Conservation (phyloP, 2,797 vertebrate species). For the Oreortyx pictus region DNA sequence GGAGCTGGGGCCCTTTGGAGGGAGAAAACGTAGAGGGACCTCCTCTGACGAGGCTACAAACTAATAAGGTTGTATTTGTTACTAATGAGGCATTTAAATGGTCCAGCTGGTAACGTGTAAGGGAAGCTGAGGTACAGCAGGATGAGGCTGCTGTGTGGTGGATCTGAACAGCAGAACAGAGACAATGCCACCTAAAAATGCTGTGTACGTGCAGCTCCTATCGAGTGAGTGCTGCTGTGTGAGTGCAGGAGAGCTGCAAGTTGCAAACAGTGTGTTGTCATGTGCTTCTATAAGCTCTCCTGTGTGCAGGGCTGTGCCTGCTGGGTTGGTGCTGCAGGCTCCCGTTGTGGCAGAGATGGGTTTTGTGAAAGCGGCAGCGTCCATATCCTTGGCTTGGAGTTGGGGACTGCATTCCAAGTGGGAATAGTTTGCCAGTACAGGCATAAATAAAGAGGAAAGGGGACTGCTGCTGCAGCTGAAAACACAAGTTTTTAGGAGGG, state of each 20-base stretch:
- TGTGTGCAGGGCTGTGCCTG: neutral
- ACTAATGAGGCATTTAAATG: neutral
- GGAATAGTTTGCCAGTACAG: neutral
- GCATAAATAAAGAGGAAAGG: neutral
- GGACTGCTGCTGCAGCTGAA: neutral
- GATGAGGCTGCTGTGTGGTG: neutral
- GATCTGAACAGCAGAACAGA: neutral
- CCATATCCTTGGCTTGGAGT: constrained; percentile 38
- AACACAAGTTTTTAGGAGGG: neutral
- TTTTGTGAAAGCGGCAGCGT: constrained; percentile 51
- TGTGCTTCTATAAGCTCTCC: neutral
- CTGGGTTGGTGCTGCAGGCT: neutral
- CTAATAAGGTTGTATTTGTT: neutral
- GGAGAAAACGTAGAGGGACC: neutral
- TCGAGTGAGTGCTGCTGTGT: neutral
- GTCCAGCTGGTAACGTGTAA: neutral
- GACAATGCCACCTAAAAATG: neutral
- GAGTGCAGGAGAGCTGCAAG: neutral
- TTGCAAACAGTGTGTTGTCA: neutral
- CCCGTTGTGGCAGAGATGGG: neutral
- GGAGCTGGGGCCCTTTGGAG: neutral
- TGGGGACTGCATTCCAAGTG: constrained; percentile 39
- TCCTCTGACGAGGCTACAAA: neutral
- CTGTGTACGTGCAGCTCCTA: neutral
- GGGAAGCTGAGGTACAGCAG: neutral